Evolutionary conservation across 2,888 invertebrate species (phyloP), one percentile per base, ranked within the genome.

Genomic region (Chaetogeoica ovagalla): DNA sequence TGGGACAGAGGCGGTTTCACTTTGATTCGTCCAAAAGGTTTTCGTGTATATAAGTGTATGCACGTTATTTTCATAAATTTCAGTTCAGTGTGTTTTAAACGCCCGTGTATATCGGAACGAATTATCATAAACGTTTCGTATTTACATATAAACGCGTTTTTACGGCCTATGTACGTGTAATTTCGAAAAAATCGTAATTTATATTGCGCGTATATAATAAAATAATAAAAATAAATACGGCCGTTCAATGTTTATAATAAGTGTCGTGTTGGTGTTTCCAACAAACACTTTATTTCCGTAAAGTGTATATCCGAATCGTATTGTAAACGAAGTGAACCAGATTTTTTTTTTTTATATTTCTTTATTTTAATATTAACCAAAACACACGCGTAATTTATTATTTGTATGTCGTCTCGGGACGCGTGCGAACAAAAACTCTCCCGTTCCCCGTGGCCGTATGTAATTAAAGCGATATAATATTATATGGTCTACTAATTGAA

Each of bases 31-130:
- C 43, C 30, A 30, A 43, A 73, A 52, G 39, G 21, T 21, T 74
- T 43, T 23, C 23, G 43, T 30, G n/a, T 43, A 59, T 48, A 11
- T 48, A 3, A 30, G 30, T 30, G 4, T 30, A 30, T 30, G 30
- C 30, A 30, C 13, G 3, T 30, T 9, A 59, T 75, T 9, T 43
- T 59, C 23, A 48, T 76, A 59, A 39, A 57, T 74, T 65, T 65
- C 17, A 23, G n/a, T 37, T 48, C 7, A 19, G 30, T 30, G 30
- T 30, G 19, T 52, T 66, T 70, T 72, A n/a, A 73, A 73, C 52
- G 55, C 39, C 39, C 39, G 65, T 30, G 17, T n/a, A 4, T 4
- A 30, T 30, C 15, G 52, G 4, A 43, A 73, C n/a, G 15, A 63
- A 60, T 23, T 62, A 52, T 13, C 62, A 65, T 74, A 43, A 9